phyloP scores from a whole-genome alignment of 2,888 invertebrate genomes.

The Aplocera efformata region DNA sequence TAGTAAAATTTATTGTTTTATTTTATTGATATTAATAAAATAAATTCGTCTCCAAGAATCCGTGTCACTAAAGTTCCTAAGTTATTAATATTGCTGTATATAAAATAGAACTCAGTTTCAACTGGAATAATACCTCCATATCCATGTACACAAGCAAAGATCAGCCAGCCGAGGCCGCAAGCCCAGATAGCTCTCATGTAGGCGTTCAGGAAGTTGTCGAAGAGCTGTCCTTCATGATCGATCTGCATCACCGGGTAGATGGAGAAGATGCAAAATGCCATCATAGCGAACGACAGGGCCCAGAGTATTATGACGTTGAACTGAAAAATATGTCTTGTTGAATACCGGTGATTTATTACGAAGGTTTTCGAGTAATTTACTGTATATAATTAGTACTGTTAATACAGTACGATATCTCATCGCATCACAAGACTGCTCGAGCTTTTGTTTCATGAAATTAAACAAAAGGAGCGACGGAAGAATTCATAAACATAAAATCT shows the following conservation, averaged over 20 bases:
- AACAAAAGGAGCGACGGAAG: too few relatives aligned
- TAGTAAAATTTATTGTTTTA: too few relatives aligned
- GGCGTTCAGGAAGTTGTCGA: conserved; percentile 54
- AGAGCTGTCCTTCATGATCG: conserved; percentile 34
- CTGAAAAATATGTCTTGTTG: conserved; percentile 34
- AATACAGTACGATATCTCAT: too few relatives aligned
- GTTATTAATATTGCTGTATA: neutral
- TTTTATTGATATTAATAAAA: too few relatives aligned
- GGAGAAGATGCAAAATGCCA: conserved; percentile 51
- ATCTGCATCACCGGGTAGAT: conserved; percentile 49
- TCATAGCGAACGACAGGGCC: conserved; percentile 38
- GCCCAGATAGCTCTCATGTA: conserved; percentile 67
- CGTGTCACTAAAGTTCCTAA: too few relatives aligned
- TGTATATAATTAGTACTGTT: too few relatives aligned
- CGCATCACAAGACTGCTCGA: too few relatives aligned
- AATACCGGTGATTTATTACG: too few relatives aligned
- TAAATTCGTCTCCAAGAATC: too few relatives aligned
- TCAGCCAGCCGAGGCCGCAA: conserved; percentile 59
- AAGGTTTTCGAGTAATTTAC: too few relatives aligned
- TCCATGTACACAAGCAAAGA: conserved; percentile 65
- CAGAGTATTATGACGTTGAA: conserved; percentile 39
- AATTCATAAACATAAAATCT: too few relatives aligned
- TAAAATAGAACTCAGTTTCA: neutral
- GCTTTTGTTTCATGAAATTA: too few relatives aligned
- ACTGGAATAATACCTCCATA: conserved; percentile 62